Base-by-base conservation (phyloP, 2,888 invertebrate genomes). In the Drosophila neotestacea region DNA sequence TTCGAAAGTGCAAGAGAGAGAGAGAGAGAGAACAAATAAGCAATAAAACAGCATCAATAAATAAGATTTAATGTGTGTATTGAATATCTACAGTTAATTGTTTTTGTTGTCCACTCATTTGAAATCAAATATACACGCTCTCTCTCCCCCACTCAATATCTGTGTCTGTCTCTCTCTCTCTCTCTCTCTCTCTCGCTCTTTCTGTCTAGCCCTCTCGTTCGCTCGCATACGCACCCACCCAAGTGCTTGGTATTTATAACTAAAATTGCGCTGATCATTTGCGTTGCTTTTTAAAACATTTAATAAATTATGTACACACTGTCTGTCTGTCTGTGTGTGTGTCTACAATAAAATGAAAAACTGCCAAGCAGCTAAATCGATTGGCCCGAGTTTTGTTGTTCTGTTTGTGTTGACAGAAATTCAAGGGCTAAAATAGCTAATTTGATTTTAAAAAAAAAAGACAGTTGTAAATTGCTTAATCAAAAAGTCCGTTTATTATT, bases 241-340 rank as follows among this genome's bases (percentile, higher is more conserved):
- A 74, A 86, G 72, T 72, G 82, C 71, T 73, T 81, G 86, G 86
- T 85, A 78, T 79, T 76, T 76, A 79, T 84, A 88, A 86, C 89
- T 88, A 80, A 71, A 80, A 85, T 72, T 84, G 69, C 65, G 80
- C 65, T 77, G 81, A 75, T 68, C 82, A 71, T 70, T 83, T 81
- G 76, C 50, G 74, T 69, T 58, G 73, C 64, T 85, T 70, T 85
- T 60, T 22, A 22, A 74, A 71, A 69, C 72, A 78, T 88, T 85
- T 85, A 87, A 85, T 89, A 87, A 85, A 85, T 85, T 86, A 84
- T 60, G 69, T 69, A 48, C 28, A 50, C 10, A 46, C 30, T 30
- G 38, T 32, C 2, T 11, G 39, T 34, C 4, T 39, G n/a, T 38
- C 4, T 27, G 16, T 10, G 6, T 11, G 16, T 36, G 51, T 62